A percentile compares a stretch with the other conserved stretches of the same genome.
These are phyloP conservation scores for Ascaphus truei DNA, from an alignment of 2,113 vertebrate species.

Conservation along the genomic window DNA sequence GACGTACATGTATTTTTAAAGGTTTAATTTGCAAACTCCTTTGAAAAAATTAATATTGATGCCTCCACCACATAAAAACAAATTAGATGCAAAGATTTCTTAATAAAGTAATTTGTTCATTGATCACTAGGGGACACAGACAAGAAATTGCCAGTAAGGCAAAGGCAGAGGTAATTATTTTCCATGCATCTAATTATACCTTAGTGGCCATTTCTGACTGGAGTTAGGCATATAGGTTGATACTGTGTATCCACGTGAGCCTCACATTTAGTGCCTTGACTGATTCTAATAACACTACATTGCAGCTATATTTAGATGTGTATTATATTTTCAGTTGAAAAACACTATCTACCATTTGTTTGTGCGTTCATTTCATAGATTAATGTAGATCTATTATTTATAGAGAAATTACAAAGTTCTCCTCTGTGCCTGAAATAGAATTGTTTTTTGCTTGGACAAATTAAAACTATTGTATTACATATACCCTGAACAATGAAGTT, in stretches of 20 bases:
- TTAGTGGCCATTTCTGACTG: constrained; percentile 46
- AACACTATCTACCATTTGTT: not conserved
- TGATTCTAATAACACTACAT: not conserved
- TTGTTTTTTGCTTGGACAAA: not conserved
- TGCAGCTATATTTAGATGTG: not conserved
- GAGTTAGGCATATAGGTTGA: constrained; percentile 43
- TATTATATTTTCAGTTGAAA: not conserved
- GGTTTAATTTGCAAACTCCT: constrained; percentile 43
- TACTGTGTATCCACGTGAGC: constrained; percentile 42
- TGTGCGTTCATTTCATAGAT: not conserved
- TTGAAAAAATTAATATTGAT: constrained; percentile 65
- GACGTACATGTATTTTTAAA: constrained; percentile 44
- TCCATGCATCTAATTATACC: constrained; percentile 62
- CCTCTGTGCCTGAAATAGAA: not conserved
- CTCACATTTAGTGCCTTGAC: constrained; percentile 16
- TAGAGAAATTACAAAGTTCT: not conserved
- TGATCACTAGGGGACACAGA: constrained; percentile 56
- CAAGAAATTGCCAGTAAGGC: constrained; percentile 51
- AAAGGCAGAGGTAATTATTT: constrained; percentile 63
- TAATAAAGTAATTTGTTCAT: constrained; percentile 73
- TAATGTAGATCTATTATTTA: constrained; percentile 3
- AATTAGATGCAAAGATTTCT: constrained; percentile 68
- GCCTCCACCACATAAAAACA: constrained; percentile 52
- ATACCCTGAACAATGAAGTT: too few species aligned
- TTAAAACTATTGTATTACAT: not conserved